A percentile compares a stretch with the other conserved stretches of the same genome.
These are phyloP conservation scores for Mesocricetus auratus DNA, from an alignment of 2,113 vertebrate species.

Conservation along the genomic window DNA sequence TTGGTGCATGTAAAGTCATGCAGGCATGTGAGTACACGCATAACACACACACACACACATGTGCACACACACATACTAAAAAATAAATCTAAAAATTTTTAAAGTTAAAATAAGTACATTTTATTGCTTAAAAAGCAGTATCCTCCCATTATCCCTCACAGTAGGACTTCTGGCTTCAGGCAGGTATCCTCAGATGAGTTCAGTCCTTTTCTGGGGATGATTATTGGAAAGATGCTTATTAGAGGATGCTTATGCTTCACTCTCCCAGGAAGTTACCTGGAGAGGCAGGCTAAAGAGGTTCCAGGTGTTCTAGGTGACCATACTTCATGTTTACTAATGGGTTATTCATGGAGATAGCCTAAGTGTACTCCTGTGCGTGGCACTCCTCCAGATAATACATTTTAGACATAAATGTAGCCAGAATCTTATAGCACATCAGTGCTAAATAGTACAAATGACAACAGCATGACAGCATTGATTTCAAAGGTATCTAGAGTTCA, in stretches of 20 bases:
- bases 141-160: background rate
- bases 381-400: background rate
- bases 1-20: background rate
- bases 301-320: background rate
- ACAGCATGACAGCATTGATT: background rate
- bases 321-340: background rate
- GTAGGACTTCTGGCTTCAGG: background rate
- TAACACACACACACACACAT: background rate
- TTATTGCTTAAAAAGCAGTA: background rate
- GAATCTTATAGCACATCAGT: background rate
- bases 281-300: slow-evolving; percentile 31
- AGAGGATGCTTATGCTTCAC: background rate
- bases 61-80: background rate
- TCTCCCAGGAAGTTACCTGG: slow-evolving; percentile 39
- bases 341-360: slow-evolving; percentile 27
- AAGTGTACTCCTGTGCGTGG: slow-evolving; percentile 34
- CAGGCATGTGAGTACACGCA: background rate
- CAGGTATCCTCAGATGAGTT: background rate
- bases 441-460: slow-evolving; percentile 9
- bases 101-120: background rate
- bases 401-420: slow-evolving; percentile 25
- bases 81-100: background rate
- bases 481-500: slow-evolving; percentile 15
- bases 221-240: background rate
- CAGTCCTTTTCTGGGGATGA: background rate